These are phyloP conservation scores for Melolontha melolontha DNA, from an alignment of 2,888 invertebrate genomes.

Conservation along the genomic window DNA sequence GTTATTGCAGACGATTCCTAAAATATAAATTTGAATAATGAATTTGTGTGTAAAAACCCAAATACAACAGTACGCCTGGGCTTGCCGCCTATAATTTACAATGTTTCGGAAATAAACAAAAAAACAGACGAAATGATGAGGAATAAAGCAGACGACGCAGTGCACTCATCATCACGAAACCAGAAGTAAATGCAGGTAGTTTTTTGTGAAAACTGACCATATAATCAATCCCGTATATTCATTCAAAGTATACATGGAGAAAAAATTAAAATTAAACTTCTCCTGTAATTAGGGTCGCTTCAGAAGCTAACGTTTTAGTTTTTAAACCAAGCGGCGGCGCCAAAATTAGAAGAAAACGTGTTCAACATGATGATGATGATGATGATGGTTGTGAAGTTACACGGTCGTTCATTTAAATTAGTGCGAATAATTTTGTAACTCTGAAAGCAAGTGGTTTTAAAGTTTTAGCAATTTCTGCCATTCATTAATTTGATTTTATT, in stretches of 20 bases:
- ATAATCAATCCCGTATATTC: constrained; percentile 44
- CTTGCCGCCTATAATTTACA: constrained; percentile 23
- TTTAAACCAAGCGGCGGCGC: constrained; percentile 36
- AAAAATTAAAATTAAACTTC: constrained; percentile 49
- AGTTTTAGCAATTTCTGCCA: background rate
- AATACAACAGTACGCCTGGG: background rate
- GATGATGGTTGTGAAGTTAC: constrained; percentile 7
- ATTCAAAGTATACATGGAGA: constrained; percentile 18
- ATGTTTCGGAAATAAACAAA: constrained; percentile 2
- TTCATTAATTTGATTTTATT: background rate
- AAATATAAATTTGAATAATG: constrained; percentile 14
- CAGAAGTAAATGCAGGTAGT: constrained; percentile 40
- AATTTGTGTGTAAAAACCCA: constrained; percentile 15
- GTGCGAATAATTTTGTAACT: constrained; percentile 5
- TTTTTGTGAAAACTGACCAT: constrained; percentile 42
- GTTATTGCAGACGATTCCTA: too few relatives aligned
- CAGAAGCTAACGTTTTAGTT: constrained; percentile 47
- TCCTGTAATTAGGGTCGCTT: constrained; percentile 49
- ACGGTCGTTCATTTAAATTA: constrained; percentile 7
- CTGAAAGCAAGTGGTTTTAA: background rate
- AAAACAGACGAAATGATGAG: background rate
- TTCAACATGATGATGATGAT: too few relatives aligned
- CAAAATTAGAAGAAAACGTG: constrained; percentile 24
- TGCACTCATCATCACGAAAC: constrained; percentile 18
- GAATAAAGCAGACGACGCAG: background rate